Base-by-base conservation (phyloP, 2,888 invertebrate species). In the Pachydiplax longipennis region DNA sequence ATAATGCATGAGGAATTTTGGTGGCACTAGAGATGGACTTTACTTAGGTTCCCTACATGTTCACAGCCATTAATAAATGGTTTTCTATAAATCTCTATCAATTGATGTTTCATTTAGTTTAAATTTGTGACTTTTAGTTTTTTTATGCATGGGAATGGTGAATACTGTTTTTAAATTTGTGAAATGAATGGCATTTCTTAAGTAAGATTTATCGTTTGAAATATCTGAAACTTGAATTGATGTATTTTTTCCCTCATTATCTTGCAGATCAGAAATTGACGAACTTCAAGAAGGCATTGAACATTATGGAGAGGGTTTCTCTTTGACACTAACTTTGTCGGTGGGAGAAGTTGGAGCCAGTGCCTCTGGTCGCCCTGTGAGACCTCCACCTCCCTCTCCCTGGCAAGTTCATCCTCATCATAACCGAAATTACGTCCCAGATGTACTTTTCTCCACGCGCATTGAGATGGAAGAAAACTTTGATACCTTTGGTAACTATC, bases 381-480 rank as follows among this genome's bases (percentile, higher is more conserved):
- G 87, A 65, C 87, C 87, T 61, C 87, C 65, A 4, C 87, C 87
- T 37, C 87, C 96, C 35, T 96, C 97, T 0, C 96, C 97, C 0
- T 98, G 98, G 92, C 91, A 91, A 37, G 65, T 44, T 53, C 82
- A 90, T 73, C 81, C 81, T 44, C 82, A 90, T 31, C 81, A 73
- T 81, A 61, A 53, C 15, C 90, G 91, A 58, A 80, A 91, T 61
- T 94, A 95, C 2, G 93, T 93, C 91, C 94, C 96, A 0, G 95
- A 95, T 91, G 95, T 96, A 0, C 94, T 98, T 0, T 98, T 98
- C 93, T 96, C 96, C 6, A 96, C 97, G 0, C 96, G 96, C 91
- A 93, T 97, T 91, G 98, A 98, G 93, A 96, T 96, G 94, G 97
- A 97, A 91, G 98, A 98, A 93, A 96, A 97, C 92, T 95, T 97